Evolutionary conservation across 2,113 vertebrate genomes (phyloP), one percentile per base, ranked within the genome.

Genomic region (Garra rufa): DNA sequence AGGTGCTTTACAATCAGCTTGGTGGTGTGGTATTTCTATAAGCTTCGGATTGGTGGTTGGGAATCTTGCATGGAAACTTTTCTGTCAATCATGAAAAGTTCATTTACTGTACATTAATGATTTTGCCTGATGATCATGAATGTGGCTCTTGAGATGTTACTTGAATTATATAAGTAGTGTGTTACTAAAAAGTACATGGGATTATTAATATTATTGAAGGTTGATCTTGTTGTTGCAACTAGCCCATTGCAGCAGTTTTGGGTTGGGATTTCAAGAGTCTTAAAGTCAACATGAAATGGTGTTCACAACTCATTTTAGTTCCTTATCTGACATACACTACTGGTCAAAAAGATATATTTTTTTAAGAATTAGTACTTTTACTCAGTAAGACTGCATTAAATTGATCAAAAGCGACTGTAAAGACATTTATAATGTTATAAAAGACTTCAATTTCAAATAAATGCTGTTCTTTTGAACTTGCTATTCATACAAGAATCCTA

Each of bases 21-120:
- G 30, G 19, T 69, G 79, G 44, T 81, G 79, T 69, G 63, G 79
- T 70, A 7, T 80, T 80, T 80, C 43, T 6, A n/a, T n/a, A 65
- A 48, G 77, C 38, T 79, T 63, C n/a, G 15, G 24, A 48, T n/a
- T 65, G 52, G 52, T 80, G 59, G 77, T 21, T 46, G 41, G 59
- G 46, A 26, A 15, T 50, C 43, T 34, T 67, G 41, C 26, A 81
- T 50, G 43, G 78, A 59, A 17, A 10, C 57, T 30, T 26, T 70
- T 26, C 41, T 26, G n/a, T 21, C 2, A 5, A 43, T 73, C 6
- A 71, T 3, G n/a, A 71, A 71, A 10, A 10, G 26, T 10, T 24
- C 1, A n/a, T 13, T 70, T 70, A 43, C n/a, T n/a, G n/a, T n/a
- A 34, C 26, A 15, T 1, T 71, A 9, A 41, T 41, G 67, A 71